These are phyloP conservation scores for Drosophila anomelani DNA, from an alignment of 2,888 invertebrate species.

Conservation along the genomic window DNA sequence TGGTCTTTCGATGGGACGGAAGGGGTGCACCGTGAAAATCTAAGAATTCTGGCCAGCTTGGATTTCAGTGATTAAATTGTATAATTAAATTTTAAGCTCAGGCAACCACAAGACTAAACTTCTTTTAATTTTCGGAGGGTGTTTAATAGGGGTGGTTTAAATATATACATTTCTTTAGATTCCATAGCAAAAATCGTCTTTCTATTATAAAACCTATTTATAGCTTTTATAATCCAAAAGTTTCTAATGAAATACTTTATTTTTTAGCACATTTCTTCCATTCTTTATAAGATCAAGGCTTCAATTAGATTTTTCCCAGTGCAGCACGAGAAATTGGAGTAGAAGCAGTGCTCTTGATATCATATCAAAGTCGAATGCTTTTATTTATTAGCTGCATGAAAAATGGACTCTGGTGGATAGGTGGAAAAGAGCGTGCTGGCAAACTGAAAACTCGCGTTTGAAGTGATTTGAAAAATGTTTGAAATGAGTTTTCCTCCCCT, in stretches of 20 bases:
- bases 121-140: neutral
- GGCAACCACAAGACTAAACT: neutral
- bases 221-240: neutral
- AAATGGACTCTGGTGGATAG: slow-evolving; percentile 20
- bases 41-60: neutral
- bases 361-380: slow-evolving; percentile 39
- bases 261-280: neutral
- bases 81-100: neutral
- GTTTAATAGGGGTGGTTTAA: no score
- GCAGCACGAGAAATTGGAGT: slow-evolving; percentile 4
- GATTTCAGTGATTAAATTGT: neutral
- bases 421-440: slow-evolving; percentile 1
- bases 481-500: slow-evolving; percentile 19
- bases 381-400: slow-evolving; percentile 46
- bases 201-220: neutral
- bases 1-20: slow-evolving; percentile 26
- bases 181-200: no score
- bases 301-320: neutral
- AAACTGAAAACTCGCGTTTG: slow-evolving; percentile 11
- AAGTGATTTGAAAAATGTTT: slow-evolving; percentile 36
- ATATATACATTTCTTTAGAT: no score
- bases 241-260: neutral
- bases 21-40: slow-evolving; percentile 12
- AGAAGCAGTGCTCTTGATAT: slow-evolving; percentile 19
- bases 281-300: neutral